Conservation (phyloP, 2,113 vertebrate species). For the Nannospalax galili region DNA sequence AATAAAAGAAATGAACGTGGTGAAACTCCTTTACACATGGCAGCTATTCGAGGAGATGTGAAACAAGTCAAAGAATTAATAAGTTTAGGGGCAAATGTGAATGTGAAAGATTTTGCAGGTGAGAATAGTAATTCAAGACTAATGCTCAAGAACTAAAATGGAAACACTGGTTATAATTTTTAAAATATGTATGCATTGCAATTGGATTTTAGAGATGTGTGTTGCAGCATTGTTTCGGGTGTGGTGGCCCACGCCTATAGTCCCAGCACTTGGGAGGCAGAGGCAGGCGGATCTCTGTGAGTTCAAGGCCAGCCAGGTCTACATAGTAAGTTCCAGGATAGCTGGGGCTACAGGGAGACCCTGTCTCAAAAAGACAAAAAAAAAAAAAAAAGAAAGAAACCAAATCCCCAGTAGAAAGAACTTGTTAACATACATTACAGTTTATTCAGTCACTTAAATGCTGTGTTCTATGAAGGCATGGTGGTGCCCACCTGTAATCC, state of each 20-base stretch:
- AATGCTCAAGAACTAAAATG: neutral
- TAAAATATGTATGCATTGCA: neutral
- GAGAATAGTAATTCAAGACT: slow-evolving; percentile 61
- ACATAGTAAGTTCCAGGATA: too few species aligned
- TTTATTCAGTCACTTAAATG: neutral
- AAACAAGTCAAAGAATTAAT: slow-evolving; percentile 98
- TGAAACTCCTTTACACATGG: slow-evolving; percentile 98
- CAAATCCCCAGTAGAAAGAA: neutral
- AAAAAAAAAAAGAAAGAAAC: neutral
- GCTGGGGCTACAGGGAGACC: too few species aligned
- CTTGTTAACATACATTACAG: neutral
- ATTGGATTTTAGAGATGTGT: too few species aligned
- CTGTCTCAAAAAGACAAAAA: too few species aligned
- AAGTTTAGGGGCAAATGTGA: slow-evolving; percentile 97
- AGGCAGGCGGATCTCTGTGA: too few species aligned
- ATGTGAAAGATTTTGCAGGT: slow-evolving; percentile 99
- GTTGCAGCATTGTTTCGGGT: too few species aligned
- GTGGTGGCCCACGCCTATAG: too few species aligned
- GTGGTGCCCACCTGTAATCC: too few species aligned
- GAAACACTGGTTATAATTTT: neutral
- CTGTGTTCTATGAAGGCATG: neutral
- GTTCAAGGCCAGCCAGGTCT: too few species aligned
- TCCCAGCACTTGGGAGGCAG: too few species aligned
- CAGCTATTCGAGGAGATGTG: slow-evolving; percentile 97
- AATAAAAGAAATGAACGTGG: slow-evolving; percentile 99